Evolutionary conservation across 2,888 invertebrate genomes (phyloP).

Genomic region (Cephus rjabovi): DNA sequence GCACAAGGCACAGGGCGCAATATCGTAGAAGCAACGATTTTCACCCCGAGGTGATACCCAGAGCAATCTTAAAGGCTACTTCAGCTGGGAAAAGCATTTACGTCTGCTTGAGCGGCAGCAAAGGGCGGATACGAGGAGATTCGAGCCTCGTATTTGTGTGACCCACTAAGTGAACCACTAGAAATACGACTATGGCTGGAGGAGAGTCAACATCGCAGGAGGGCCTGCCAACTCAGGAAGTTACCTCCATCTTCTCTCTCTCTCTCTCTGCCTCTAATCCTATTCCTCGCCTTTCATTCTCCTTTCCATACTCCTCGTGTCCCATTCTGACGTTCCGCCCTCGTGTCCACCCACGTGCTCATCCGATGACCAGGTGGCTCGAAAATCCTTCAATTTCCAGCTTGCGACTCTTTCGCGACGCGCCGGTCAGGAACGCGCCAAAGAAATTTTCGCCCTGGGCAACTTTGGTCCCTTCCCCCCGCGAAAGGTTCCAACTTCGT

Average conservation of each 20-base stretch:
- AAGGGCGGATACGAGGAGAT: slow-evolving; percentile 23
- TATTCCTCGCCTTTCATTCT: not conserved
- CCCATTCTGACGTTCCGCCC: not conserved
- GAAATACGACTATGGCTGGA: not conserved
- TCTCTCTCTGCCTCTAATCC: not conserved
- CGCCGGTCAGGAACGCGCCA: not conserved
- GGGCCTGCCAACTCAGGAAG: not conserved
- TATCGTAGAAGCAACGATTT: slow-evolving; percentile 43
- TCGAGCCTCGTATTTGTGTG: not conserved
- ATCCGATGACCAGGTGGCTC: not conserved
- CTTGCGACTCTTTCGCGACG: not conserved
- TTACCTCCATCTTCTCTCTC: not conserved
- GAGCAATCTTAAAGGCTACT: slow-evolving; percentile 41
- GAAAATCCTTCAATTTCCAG: not conserved
- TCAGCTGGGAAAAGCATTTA: slow-evolving; percentile 32
- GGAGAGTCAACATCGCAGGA: not conserved
- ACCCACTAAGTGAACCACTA: not conserved
- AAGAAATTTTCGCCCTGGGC: not conserved
- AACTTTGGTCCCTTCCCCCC: not conserved
- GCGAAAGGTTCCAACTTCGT: not conserved
- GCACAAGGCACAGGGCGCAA: slow-evolving; percentile 17
- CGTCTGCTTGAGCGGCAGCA: slow-evolving; percentile 34
- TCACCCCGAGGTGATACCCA: slow-evolving; percentile 31
- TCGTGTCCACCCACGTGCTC: not conserved
- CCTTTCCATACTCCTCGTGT: not conserved